phyloP scores from a whole-genome alignment of 2,113 vertebrate species.

The Hippocampus zosterae region DNA sequence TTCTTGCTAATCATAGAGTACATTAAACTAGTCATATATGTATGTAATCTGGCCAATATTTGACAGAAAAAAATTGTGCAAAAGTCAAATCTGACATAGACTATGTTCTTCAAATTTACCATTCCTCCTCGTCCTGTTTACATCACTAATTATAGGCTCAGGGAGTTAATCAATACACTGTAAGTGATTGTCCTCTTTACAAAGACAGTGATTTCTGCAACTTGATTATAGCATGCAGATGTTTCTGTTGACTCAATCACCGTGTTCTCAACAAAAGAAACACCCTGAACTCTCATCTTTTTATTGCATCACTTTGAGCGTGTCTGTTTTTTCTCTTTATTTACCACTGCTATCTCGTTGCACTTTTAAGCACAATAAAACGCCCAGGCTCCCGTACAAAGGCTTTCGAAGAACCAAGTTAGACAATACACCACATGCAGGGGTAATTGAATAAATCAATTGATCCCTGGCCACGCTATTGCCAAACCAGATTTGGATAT shows the following conservation, averaged over 20 bases:
- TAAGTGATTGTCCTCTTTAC: neutral
- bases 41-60: neutral
- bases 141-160: constrained; percentile 16
- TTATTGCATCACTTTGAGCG: constrained; percentile 23
- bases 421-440: constrained; percentile 57
- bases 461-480: constrained; percentile 59
- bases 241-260: constrained; percentile 18
- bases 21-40: neutral
- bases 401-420: constrained; percentile 42
- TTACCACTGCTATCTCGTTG: constrained; percentile 44
- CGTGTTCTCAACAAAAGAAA: constrained; percentile 25
- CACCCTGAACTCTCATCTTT: constrained; percentile 47
- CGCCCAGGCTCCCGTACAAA: constrained; percentile 41
- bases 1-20: neutral
- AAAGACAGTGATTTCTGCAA: constrained; percentile 16
- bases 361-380: constrained; percentile 57
- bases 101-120: constrained; percentile 6
- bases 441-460: constrained; percentile 69
- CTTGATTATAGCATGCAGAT: constrained; percentile 2
- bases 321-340: constrained; percentile 32
- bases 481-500: constrained; percentile 61
- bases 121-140: constrained; percentile 3
- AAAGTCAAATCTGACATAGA: constrained; percentile 6
- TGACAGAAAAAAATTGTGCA: neutral
- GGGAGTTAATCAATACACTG: constrained; percentile 14